These are phyloP conservation scores for Hydrophis major DNA, from an alignment of 2,797 vertebrate genomes.

Conservation along the genomic window DNA sequence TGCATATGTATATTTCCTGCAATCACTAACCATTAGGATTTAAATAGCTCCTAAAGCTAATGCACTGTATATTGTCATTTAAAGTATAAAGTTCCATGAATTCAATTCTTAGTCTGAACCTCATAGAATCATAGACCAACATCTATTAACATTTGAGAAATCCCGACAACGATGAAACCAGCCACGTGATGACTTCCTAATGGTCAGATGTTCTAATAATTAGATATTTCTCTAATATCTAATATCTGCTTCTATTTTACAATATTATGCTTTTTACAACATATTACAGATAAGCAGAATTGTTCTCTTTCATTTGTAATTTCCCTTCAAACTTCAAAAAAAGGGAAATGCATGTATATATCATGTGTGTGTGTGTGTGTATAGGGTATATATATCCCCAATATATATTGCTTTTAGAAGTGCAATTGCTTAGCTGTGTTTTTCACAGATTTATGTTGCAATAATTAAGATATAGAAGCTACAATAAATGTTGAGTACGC, in stretches of 20 bases:
- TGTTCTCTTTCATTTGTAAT: background rate
- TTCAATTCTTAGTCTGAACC: background rate
- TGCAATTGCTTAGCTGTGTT: background rate
- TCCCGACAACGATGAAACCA: background rate
- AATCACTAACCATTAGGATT: background rate
- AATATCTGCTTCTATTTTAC: background rate
- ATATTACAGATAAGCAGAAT: background rate
- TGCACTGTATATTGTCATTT: background rate
- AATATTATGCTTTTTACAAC: background rate
- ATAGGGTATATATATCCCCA: no score
- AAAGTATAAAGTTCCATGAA: background rate
- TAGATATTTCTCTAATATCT: background rate
- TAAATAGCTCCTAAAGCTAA: background rate
- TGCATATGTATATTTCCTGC: background rate
- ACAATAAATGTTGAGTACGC: background rate
- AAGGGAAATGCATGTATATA: background rate
- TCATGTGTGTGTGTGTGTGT: background rate
- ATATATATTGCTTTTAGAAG: background rate
- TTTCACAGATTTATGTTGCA: background rate
- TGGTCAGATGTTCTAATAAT: background rate
- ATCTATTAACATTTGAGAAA: background rate
- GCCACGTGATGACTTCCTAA: background rate
- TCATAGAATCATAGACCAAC: background rate
- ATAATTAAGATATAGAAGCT: background rate
- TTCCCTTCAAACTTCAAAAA: background rate